Evolutionary conservation across 2,888 invertebrate genomes (phyloP).

Genomic region (Dioctria rufipes): DNA sequence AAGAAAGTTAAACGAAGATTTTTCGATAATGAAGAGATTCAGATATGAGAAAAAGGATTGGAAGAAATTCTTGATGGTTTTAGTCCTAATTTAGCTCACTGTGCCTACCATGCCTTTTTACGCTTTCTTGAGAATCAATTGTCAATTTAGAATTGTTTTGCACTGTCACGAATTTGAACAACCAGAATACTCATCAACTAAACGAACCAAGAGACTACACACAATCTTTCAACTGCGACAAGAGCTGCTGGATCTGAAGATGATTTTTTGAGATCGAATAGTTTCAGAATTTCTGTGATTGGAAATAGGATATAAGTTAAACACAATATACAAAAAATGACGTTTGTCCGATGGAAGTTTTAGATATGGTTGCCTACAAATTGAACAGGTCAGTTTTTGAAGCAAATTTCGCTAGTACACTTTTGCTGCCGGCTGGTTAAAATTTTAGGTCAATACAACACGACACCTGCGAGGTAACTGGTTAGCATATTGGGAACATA

Average conservation of each 20-base stretch:
- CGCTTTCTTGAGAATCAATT: constrained; percentile 81
- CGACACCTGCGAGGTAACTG: constrained; percentile 93
- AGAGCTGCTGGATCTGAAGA: constrained; percentile 43
- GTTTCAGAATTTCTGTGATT: constrained; percentile 87
- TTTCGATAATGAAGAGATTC: constrained; percentile 44
- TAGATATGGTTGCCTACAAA: constrained; percentile 79
- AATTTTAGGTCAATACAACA: constrained; percentile 68
- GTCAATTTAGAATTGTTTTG: constrained; percentile 85
- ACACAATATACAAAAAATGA: constrained; percentile 61
- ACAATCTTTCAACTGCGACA: constrained; percentile 14
- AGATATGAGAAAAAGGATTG: constrained; percentile 72
- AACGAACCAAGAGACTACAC: constrained; percentile 48
- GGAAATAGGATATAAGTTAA: constrained; percentile 89
- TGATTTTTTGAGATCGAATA: constrained; percentile 72
- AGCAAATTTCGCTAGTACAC: constrained; percentile 65
- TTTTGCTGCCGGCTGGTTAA: not conserved
- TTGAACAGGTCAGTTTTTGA: constrained; percentile 75
- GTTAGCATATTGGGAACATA: constrained; percentile 98
- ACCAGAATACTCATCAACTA: constrained; percentile 66
- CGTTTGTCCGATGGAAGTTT: constrained; percentile 70
- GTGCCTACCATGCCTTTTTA: constrained; percentile 83
- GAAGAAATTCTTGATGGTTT: constrained; percentile 89
- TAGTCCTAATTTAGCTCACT: constrained; percentile 86
- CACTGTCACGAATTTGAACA: constrained; percentile 83
- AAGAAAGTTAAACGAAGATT: constrained; percentile 71